Percentiles rank a stretch among this genome's conserved stretches.
Evolutionary conservation across 1,140 invertebrate genomes (phyloP).

Genomic region (Psix sp.): DNA sequence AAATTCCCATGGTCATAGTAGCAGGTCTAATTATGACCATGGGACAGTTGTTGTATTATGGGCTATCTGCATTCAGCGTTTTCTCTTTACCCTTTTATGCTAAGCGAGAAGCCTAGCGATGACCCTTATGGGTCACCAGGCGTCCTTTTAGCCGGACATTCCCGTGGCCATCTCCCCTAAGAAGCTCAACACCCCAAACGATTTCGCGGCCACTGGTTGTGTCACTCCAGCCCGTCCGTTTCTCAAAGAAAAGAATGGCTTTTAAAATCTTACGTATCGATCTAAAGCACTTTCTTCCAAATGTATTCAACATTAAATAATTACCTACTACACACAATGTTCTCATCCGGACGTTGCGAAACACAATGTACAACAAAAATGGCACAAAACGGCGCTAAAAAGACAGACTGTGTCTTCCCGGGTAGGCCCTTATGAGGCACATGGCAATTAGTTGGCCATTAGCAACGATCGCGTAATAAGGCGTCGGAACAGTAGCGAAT

Average conservation of each 20-base stretch:
- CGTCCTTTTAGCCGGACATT: constrained; percentile 66
- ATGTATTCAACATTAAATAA: no score
- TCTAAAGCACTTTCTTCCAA: no score
- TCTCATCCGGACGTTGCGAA: no score
- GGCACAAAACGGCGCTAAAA: no score
- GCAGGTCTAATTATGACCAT: constrained; percentile 74
- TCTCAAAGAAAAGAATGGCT: no score
- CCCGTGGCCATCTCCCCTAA: constrained; percentile 64
- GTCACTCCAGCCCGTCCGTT: no score
- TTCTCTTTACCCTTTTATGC: constrained; percentile 75
- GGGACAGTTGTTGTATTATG: constrained; percentile 74
- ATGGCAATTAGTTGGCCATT: constrained; percentile 16
- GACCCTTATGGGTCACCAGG: constrained; percentile 67
- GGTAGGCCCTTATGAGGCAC: no score
- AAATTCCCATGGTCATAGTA: constrained; percentile 76
- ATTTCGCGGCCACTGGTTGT: constrained; percentile 33
- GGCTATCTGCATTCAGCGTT: constrained; percentile 64
- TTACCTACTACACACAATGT: no score
- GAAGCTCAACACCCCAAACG: constrained; percentile 41
- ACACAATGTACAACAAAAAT: no score
- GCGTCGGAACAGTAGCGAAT: constrained; percentile 46
- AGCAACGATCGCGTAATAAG: constrained; percentile 30
- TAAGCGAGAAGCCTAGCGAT: constrained; percentile 73
- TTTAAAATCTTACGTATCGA: no score
- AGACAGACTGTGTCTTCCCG: no score